These are phyloP conservation scores for Corythornis vintsioides DNA, from an alignment of 2,113 vertebrate species.

Conservation along the genomic window DNA sequence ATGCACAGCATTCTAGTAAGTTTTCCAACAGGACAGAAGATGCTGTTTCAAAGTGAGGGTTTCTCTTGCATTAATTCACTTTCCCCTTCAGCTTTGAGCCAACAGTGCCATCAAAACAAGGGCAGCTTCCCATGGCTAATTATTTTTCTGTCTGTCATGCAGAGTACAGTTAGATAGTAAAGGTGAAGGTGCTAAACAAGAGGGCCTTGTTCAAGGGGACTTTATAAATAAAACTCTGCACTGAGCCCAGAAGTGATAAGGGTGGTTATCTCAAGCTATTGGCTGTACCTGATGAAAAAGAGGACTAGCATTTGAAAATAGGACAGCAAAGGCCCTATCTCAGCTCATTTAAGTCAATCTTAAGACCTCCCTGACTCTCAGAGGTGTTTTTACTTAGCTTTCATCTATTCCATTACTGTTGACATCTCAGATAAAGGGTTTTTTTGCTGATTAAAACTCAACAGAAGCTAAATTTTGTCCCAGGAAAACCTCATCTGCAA, in stretches of 20 bases:
- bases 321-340: background rate
- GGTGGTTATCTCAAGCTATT: background rate
- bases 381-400: background rate
- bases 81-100: background rate
- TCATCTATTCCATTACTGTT: background rate
- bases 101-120: background rate
- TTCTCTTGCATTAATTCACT: background rate
- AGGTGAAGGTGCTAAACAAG: slow-evolving; percentile 19
- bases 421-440: background rate
- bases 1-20: background rate
- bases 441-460: background rate
- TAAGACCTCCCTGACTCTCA: background rate
- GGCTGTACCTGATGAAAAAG: background rate
- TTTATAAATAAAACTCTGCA: background rate
- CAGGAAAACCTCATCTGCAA: slow-evolving; percentile 17
- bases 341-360: background rate
- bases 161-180: background rate
- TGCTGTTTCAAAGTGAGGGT: background rate
- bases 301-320: background rate
- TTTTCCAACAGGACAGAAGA: background rate
- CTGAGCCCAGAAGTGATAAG: background rate
- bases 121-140: background rate
- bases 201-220: background rate
- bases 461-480: slow-evolving; percentile 25
- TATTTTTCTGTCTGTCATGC: background rate